Evolutionary conservation across 1,140 invertebrate genomes (phyloP).

Genomic region (Brachionus sp.): DNA sequence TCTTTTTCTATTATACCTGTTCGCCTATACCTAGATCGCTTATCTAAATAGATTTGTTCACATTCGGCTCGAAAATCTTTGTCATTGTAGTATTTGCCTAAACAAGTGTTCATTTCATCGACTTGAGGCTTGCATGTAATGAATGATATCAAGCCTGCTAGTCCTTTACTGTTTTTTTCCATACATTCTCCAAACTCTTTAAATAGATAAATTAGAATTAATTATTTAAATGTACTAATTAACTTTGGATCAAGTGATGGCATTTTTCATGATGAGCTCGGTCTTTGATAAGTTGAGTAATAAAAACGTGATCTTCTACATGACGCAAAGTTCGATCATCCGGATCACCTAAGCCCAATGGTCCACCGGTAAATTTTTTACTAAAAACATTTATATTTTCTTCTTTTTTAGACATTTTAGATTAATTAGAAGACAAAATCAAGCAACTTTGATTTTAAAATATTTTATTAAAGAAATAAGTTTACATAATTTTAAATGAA

Average conservation of each 20-base stretch:
- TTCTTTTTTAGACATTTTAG: conserved; percentile 10
- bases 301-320: conserved; percentile 75
- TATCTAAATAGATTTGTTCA: conserved; percentile 33
- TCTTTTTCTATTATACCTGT: conserved; percentile 27
- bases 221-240: not conserved
- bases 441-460: not conserved
- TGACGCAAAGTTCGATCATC: conserved; percentile 71
- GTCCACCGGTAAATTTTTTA: conserved; percentile 42
- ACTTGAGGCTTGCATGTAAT: conserved; percentile 19
- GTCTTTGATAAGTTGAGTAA: conserved; percentile 67
- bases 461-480: not conserved
- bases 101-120: conserved; percentile 27
- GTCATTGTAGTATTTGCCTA: conserved; percentile 26
- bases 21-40: not conserved
- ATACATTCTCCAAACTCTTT: conserved; percentile 43
- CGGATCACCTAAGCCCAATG: conserved; percentile 68
- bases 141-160: not conserved
- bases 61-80: conserved; percentile 41
- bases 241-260: conserved; percentile 8
- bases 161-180: conserved; percentile 3
- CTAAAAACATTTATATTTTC: conserved; percentile 23
- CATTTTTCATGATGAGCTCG: conserved; percentile 45
- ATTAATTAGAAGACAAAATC: not conserved
- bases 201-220: not conserved
- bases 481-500: conserved; percentile 36